A percentile compares a stretch with the other conserved stretches of the same genome.
phyloP scores from a whole-genome alignment of 2,888 invertebrate species.

The Tillus elongatus region DNA sequence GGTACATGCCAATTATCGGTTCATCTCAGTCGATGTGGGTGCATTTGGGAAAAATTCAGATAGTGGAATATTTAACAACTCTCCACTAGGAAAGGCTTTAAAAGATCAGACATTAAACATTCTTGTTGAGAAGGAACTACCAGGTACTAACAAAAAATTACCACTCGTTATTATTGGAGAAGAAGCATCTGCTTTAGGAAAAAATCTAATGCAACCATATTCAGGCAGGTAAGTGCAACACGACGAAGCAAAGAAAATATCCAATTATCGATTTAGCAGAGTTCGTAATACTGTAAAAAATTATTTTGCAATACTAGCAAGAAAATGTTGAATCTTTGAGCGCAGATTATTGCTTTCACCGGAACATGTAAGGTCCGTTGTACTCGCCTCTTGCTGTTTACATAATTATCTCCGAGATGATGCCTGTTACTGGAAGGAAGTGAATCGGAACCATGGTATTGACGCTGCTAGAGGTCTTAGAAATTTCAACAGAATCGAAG shows the following conservation, averaged over 20 bases:
- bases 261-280: conserved; percentile 14
- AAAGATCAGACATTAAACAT: conserved; percentile 7
- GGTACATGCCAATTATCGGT: conserved; percentile 11
- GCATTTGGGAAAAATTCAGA: no score
- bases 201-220: no score
- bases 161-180: conserved; percentile 11
- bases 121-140: conserved; percentile 6
- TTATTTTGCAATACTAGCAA: conserved; percentile 15
- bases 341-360: no score
- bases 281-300: conserved; percentile 15
- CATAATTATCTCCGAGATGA: no score
- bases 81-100: conserved; percentile 12
- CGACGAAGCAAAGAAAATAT: no score
- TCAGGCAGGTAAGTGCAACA: conserved; percentile 13
- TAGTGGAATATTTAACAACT: no score
- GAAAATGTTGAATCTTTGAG: conserved; percentile 15
- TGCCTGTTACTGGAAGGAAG: conserved; percentile 6
- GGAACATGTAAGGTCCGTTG: conserved; percentile 12
- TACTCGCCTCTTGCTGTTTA: conserved; percentile 14
- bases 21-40: conserved; percentile 12
- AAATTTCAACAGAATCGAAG: no score
- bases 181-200: conserved; percentile 8
- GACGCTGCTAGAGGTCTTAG: no score
- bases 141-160: conserved; percentile 6
- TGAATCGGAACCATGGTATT: no score